Percentiles rank a stretch among this genome's conserved stretches.
Conservation (phyloP, 92 coral and sea anemone genomes). For the Umimayanthus chanpuru region DNA sequence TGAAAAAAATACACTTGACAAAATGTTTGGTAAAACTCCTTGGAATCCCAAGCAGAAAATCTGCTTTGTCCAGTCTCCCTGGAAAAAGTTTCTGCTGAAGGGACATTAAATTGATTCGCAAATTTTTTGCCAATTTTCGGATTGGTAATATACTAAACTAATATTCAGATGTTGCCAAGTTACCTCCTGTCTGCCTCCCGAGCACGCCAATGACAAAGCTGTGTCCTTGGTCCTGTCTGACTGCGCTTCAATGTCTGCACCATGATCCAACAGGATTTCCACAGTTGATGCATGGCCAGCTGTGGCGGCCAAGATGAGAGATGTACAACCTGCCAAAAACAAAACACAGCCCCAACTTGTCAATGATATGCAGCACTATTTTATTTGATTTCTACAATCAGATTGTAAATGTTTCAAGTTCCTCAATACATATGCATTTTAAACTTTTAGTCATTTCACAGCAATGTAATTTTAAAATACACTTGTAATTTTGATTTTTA, state of each 20-base stretch:
- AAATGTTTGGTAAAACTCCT: not conserved
- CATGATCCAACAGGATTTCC: constrained; percentile 85
- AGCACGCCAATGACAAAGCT: constrained; percentile 95
- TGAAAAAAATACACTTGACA: no score
- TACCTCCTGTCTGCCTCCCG: constrained; percentile 99
- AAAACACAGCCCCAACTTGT: not conserved
- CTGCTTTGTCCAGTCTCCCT: not conserved
- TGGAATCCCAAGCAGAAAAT: not conserved
- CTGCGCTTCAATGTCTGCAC: constrained; percentile 98
- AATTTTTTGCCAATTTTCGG: not conserved
- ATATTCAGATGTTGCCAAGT: no score
- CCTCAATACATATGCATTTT: no score
- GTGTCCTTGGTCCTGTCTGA: constrained; percentile 99
- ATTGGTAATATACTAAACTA: not conserved
- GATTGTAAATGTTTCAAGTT: no score
- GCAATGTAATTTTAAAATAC: no score
- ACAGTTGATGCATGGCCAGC: constrained; percentile 99
- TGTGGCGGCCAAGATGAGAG: constrained; percentile 91
- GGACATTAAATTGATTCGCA: not conserved
- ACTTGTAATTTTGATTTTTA: no score
- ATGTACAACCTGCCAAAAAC: constrained; percentile 80
- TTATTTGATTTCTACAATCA: no score
- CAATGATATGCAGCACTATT: no score
- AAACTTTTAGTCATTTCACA: no score
- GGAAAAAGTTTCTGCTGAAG: no score